These are phyloP conservation scores for Todiramphus saurophagus DNA, from an alignment of 2,113 vertebrate genomes.

Conservation along the genomic window DNA sequence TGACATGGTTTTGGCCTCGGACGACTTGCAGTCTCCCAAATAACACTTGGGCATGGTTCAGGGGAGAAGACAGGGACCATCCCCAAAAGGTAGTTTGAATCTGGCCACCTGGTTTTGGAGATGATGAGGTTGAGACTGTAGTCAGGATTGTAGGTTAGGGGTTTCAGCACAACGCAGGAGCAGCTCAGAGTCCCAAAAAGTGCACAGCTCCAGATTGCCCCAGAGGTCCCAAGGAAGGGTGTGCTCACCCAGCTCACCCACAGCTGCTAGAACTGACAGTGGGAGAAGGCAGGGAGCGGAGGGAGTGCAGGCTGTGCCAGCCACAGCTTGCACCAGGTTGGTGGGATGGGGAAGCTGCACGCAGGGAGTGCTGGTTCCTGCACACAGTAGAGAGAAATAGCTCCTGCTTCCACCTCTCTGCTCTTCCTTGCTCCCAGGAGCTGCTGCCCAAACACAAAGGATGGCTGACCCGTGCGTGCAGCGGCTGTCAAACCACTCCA, in stretches of 20 bases:
- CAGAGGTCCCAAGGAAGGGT: neutral
- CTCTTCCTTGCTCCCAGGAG: neutral
- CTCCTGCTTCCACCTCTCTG: neutral
- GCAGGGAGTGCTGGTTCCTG: neutral
- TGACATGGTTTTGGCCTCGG: neutral
- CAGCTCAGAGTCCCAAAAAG: neutral
- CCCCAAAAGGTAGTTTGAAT: neutral
- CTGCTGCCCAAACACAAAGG: neutral
- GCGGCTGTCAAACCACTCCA: neutral
- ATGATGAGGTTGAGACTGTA: neutral
- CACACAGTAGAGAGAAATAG: neutral
- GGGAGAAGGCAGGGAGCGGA: neutral
- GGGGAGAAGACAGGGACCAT: neutral
- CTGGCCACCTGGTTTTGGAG: neutral
- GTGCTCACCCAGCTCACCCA: neutral
- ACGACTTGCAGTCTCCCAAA: neutral
- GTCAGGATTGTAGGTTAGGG: neutral
- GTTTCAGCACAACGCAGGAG: rapidly evolving
- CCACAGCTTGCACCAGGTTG: rapidly evolving
- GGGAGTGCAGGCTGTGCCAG: neutral
- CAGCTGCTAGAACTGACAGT: neutral
- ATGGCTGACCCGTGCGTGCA: neutral
- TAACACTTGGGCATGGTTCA: neutral
- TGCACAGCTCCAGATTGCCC: rapidly evolving
- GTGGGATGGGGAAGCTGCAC: neutral